Evolutionary conservation across 2,888 invertebrate species (phyloP).

Genomic region (Stenichneumon culpator): DNA sequence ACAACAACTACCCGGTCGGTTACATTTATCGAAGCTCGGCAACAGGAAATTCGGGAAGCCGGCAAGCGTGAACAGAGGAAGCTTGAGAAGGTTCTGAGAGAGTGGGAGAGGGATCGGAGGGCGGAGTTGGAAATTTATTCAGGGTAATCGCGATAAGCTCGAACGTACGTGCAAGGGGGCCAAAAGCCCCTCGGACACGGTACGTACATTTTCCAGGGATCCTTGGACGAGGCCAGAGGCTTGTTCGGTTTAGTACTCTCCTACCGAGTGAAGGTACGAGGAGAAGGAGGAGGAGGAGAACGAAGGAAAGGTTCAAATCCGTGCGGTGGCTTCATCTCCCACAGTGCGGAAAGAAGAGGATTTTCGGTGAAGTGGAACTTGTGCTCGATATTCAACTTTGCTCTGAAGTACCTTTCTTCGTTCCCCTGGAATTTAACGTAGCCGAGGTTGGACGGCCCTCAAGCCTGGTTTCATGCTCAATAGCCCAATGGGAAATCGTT

Average conservation of each 20-base stretch:
- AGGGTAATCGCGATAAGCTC: conserved; percentile 64
- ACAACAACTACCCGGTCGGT: not conserved
- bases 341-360: conserved; percentile 64
- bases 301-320: conserved; percentile 50
- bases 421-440: conserved; percentile 1
- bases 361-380: conserved; percentile 54
- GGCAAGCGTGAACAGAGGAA: conserved; percentile 12
- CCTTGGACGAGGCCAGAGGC: conserved; percentile 41
- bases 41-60: conserved; percentile 22
- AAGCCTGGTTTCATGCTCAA: not conserved
- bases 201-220: conserved; percentile 60
- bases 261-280: conserved; percentile 18
- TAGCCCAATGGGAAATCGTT: conserved; percentile 1
- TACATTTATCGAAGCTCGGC: conserved; percentile 18
- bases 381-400: conserved; percentile 54
- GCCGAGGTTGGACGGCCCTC: not conserved
- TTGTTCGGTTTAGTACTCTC: conserved; percentile 55
- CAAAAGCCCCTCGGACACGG: conserved; percentile 53
- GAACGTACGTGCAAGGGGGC: conserved; percentile 54
- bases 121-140: conserved; percentile 61
- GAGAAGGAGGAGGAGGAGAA: conserved; percentile 16
- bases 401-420: conserved; percentile 24
- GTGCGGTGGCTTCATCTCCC: conserved; percentile 62
- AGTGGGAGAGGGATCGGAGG: conserved; percentile 6
- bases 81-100: not conserved